Evolutionary conservation across 2,797 vertebrate species (phyloP), one percentile per base, ranked within the genome.

Genomic region (Fratercula arctica): DNA sequence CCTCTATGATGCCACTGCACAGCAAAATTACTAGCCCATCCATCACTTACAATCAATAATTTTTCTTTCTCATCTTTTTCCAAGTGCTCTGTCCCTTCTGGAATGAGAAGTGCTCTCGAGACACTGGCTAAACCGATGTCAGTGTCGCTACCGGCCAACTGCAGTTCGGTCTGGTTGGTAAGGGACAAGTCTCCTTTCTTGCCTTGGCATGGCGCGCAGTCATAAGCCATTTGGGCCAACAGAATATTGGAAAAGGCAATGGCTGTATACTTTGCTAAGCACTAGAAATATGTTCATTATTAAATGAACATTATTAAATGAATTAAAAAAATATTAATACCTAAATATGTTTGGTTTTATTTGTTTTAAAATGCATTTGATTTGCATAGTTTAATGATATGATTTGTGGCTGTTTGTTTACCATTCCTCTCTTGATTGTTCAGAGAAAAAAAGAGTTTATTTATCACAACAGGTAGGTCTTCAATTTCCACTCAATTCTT

Each of bases 381-480:
- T 81, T 88, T 95, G 15, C 46, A 46, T 21, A 18, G 45, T 61
- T 86, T 84, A 85, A 68, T 64, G 41, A 67, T 39, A 50, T 57
- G 54, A 91, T 88, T 85, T 81, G 33, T 83, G 80, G 53, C 46
- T 96, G 33, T 69, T 88, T 89, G 72, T 87, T 93, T 91, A 64
- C 35, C 4, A 5, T 57, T 91, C 26, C 10, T 89, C 41, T 89
- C 60, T 51, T 73, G 28, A 67, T 61, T 72, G 31, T 68, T 91
- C 45, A 35, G 46, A 46, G 11, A 70, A 67, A 85, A 79, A 78
- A 26, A 5, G 2, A 9, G 4, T 74, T 67, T 78, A 3, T 89
- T 72, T 93, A 63, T 92, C 63, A 63, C 74, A 90, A 54, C 61
- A 26, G 39, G 26, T 84, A n/a, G 12, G 43, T 91, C 66, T 93